A percentile compares a stretch with the other conserved stretches of the same genome.
phyloP scores from a whole-genome alignment of 2,888 invertebrate genomes.

The Sepiola atlantica region DNA sequence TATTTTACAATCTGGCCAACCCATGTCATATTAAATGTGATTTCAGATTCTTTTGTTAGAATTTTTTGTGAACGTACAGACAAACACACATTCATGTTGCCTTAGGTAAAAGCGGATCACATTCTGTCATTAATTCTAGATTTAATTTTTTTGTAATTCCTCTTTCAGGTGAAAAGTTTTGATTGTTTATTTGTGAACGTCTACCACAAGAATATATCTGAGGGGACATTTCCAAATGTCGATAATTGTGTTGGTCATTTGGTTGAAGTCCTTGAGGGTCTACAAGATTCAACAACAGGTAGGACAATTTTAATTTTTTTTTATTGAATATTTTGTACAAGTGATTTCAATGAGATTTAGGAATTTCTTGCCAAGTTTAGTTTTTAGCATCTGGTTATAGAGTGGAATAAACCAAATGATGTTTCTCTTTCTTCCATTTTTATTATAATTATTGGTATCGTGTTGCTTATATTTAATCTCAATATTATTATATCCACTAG shows the following conservation, averaged over 20 bases:
- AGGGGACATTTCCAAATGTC: neutral
- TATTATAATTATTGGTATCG: no score
- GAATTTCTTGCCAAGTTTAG: no score
- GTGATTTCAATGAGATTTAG: no score
- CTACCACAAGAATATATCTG: slow-evolving; percentile 59
- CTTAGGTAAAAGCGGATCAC: neutral
- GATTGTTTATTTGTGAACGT: slow-evolving; percentile 67
- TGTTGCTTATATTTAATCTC: no score
- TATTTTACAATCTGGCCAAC: no score
- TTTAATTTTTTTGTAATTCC: slow-evolving; percentile 32
- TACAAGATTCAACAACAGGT: slow-evolving; percentile 33
- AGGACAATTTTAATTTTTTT: neutral
- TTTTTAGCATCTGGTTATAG: no score
- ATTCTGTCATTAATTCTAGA: neutral
- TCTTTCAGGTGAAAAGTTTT: slow-evolving; percentile 61
- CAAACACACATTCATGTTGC: neutral
- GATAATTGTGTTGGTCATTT: slow-evolving; percentile 34
- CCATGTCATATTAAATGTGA: neutral
- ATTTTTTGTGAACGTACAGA: neutral
- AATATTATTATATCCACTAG: no score
- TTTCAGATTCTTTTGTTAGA: neutral
- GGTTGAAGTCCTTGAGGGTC: neutral
- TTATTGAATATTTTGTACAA: neutral
- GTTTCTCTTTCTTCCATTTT: no score
- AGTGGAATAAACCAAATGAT: no score